Evolutionary conservation across 2,888 invertebrate species (phyloP).

Genomic region (Thalpophila matura): DNA sequence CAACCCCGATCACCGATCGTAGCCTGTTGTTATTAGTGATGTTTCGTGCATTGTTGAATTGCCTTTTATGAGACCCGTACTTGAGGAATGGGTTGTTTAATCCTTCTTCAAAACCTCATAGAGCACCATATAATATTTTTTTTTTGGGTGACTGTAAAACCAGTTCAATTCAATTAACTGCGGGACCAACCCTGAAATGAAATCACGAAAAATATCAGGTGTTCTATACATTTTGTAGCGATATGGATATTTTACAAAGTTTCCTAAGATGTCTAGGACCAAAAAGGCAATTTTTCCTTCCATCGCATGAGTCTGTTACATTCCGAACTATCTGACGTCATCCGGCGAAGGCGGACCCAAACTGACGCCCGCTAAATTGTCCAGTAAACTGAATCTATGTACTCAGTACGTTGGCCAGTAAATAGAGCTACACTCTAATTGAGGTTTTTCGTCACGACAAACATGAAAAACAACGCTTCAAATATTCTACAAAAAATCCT

Average conservation of each 20-base stretch:
- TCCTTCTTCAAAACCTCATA: no score
- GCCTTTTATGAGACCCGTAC: no score
- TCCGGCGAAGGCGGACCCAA: constrained; percentile 12
- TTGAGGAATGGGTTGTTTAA: no score
- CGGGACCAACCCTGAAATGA: no score
- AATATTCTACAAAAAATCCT: background rate
- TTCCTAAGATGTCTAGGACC: background rate
- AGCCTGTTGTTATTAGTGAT: no score
- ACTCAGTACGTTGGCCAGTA: constrained; percentile 8
- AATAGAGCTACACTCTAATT: constrained; percentile 4
- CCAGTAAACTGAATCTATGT: constrained; percentile 39
- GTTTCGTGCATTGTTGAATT: no score
- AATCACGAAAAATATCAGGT: no score
- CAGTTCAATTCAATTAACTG: no score
- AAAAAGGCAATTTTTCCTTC: background rate
- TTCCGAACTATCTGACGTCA: constrained; percentile 23
- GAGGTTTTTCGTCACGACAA: background rate
- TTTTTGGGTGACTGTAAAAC: no score
- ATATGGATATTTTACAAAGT: background rate
- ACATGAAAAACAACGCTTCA: background rate
- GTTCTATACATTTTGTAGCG: background rate
- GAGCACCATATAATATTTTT: no score
- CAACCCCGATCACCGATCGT: no score
- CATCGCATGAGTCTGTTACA: constrained; percentile 8
- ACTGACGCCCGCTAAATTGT: constrained; percentile 10